Evolutionary conservation across 2,888 invertebrate genomes (phyloP).

Genomic region (Rugalucina vietnamica): DNA sequence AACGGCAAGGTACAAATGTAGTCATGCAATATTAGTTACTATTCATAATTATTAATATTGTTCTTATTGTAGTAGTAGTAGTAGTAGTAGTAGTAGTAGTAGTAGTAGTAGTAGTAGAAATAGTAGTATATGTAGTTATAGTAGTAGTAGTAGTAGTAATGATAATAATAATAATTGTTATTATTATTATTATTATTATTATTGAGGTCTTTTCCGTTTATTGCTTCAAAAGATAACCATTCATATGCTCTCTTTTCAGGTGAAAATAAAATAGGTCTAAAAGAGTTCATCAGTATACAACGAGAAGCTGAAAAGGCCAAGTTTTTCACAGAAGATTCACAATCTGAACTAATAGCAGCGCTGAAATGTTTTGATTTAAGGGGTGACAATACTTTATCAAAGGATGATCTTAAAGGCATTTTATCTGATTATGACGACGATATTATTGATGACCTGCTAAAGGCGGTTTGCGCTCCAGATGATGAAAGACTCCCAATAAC

Average conservation of each 20-base stretch:
- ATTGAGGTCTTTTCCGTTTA: no score
- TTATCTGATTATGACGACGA: constrained; percentile 36
- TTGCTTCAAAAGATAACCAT: no score
- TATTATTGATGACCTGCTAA: constrained; percentile 28
- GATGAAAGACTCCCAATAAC: constrained; percentile 46
- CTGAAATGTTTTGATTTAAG: constrained; percentile 13
- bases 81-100: no score
- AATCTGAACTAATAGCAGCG: constrained; percentile 10
- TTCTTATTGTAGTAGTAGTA: no score
- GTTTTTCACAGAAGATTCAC: constrained; percentile 27
- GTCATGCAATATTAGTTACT: no score
- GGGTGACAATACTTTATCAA: constrained; percentile 27
- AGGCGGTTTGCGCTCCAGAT: constrained; percentile 18
- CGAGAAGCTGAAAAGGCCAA: constrained; percentile 5
- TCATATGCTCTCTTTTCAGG: constrained; percentile 16
- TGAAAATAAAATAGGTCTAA: constrained; percentile 20
- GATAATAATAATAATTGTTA: no score
- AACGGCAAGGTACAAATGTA: no score
- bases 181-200: no score
- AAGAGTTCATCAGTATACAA: constrained; percentile 30
- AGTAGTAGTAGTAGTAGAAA: no score
- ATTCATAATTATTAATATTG: no score
- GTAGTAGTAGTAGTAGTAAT: no score
- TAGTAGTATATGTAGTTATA: no score
- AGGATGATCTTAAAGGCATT: constrained; percentile 31